A percentile compares a stretch with the other conserved stretches of the same genome.
These are phyloP conservation scores for Phrynosoma platyrhinos DNA, from an alignment of 2,113 vertebrate genomes.

Conservation along the genomic window DNA sequence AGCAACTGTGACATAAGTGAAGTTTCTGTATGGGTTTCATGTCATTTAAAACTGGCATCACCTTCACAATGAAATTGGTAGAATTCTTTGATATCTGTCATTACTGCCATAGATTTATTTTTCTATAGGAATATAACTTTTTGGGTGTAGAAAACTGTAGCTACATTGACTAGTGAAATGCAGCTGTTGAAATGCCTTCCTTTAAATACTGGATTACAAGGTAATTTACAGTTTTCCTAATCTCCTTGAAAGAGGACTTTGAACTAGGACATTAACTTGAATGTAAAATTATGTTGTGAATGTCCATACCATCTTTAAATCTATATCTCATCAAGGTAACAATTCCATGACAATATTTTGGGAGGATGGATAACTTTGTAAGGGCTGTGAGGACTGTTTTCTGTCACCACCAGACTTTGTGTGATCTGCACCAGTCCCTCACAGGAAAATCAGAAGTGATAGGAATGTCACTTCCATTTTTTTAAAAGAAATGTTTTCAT, in stretches of 20 bases:
- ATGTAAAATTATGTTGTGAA: neutral
- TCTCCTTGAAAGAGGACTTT: neutral
- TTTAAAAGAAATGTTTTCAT: too few relatives aligned
- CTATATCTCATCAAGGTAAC: neutral
- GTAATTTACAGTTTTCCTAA: neutral
- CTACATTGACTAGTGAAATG: neutral
- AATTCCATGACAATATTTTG: neutral
- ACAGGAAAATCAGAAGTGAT: too few relatives aligned
- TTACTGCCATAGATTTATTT: conserved; percentile 29
- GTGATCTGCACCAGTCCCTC: too few relatives aligned
- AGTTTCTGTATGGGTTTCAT: conserved; percentile 16
- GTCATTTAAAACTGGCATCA: conserved; percentile 10
- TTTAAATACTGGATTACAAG: neutral
- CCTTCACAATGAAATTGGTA: conserved; percentile 13
- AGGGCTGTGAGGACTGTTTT: too few relatives aligned
- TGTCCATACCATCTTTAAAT: neutral
- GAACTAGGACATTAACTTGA: neutral
- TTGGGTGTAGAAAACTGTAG: neutral
- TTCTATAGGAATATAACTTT: conserved; percentile 10
- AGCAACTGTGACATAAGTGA: neutral
- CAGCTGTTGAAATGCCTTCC: neutral
- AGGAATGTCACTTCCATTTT: too few relatives aligned
- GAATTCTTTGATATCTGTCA: conserved; percentile 17
- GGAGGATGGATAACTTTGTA: too few relatives aligned
- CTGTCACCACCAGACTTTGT: too few relatives aligned